These are phyloP conservation scores for Ridgeia piscesae DNA, from an alignment of 1,140 invertebrate species.

Conservation along the genomic window DNA sequence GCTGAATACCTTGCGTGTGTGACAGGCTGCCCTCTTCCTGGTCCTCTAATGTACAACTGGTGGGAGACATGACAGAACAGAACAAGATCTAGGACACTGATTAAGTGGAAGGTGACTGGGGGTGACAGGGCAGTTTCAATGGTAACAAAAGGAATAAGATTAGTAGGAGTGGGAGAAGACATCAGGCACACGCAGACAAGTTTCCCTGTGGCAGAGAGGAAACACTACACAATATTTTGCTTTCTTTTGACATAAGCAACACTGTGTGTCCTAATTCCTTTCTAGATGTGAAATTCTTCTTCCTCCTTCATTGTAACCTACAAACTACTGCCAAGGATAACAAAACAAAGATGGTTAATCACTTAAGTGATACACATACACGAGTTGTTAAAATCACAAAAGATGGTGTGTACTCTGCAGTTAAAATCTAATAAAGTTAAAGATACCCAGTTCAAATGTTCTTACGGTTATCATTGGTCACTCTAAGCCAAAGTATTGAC, in stretches of 20 bases:
- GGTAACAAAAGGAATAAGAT: neutral
- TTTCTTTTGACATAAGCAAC: neutral
- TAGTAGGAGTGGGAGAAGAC: neutral
- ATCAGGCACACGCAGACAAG: neutral
- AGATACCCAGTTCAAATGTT: neutral
- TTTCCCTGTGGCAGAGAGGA: neutral
- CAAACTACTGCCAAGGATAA: no score
- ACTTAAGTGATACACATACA: neutral
- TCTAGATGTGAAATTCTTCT: neutral
- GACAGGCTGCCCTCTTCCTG: neutral
- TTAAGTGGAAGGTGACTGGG: neutral
- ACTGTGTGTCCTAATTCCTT: neutral
- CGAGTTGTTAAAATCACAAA: neutral
- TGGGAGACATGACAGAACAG: neutral
- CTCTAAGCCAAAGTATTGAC: no score
- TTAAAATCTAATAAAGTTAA: neutral
- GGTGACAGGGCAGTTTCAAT: neutral
- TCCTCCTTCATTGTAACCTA: neutral
- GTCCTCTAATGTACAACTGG: neutral
- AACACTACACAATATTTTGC: neutral
- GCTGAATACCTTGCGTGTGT: neutral
- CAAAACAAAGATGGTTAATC: no score
- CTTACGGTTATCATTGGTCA: neutral
- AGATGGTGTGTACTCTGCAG: neutral
- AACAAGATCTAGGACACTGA: neutral